These are phyloP conservation scores for Rutpela maculata DNA, from an alignment of 2,888 invertebrate species.

Conservation along the genomic window DNA sequence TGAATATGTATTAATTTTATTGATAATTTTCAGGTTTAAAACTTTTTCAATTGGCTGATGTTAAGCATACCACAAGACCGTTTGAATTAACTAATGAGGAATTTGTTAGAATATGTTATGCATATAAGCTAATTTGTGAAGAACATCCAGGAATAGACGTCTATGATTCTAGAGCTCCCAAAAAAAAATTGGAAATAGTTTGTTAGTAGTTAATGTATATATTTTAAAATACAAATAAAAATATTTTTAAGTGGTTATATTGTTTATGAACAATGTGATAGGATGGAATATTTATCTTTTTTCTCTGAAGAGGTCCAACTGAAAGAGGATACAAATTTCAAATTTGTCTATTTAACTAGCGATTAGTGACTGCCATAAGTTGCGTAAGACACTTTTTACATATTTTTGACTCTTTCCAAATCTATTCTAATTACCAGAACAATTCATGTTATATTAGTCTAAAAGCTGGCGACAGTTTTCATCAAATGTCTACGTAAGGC, in stretches of 20 bases:
- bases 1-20: not conserved
- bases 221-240: not conserved
- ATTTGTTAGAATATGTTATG: slow-evolving; percentile 84
- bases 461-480: no score
- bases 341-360: no score
- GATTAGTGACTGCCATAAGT: no score
- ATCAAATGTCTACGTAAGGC: no score
- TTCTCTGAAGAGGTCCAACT: not conserved
- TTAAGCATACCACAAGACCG: slow-evolving; percentile 83
- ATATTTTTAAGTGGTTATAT: not conserved
- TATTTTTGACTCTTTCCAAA: no score
- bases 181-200: slow-evolving; percentile 45
- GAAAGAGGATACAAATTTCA: no score
- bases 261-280: not conserved
- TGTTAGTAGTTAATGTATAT: slow-evolving; percentile 7
- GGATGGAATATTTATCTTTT: not conserved
- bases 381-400: no score
- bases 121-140: slow-evolving; percentile 84
- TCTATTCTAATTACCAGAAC: no score
- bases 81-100: slow-evolving; percentile 87
- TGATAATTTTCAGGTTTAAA: slow-evolving; percentile 67
- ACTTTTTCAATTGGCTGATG: slow-evolving; percentile 83
- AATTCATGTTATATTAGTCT: no score
- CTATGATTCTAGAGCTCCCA: slow-evolving; percentile 82
- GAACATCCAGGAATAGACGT: slow-evolving; percentile 79